A percentile compares a stretch with the other conserved stretches of the same genome.
These are phyloP conservation scores for Scomber japonicus DNA, from an alignment of 2,113 vertebrate species.

Conservation along the genomic window DNA sequence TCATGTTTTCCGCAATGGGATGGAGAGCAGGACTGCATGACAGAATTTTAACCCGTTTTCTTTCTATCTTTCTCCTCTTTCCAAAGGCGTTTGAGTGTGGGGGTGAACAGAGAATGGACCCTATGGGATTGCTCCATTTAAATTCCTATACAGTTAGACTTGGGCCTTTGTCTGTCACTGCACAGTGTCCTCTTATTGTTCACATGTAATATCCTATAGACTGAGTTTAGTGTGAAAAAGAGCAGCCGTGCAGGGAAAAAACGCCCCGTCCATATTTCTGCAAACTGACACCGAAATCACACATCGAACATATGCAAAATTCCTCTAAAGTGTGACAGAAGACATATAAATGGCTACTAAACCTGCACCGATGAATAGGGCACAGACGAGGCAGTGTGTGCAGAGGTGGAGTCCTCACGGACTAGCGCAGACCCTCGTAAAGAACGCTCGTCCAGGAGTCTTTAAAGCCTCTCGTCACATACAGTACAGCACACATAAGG, in stretches of 20 bases:
- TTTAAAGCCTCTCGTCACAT: conserved; percentile 44
- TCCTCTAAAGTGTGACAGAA: conserved; percentile 66
- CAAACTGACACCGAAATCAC: conserved; percentile 24
- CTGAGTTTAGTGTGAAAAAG: conserved; percentile 24
- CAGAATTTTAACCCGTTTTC: conserved; percentile 66
- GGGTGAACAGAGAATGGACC: conserved; percentile 64
- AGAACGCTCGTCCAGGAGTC: conserved; percentile 22
- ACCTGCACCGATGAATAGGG: conserved; percentile 42
- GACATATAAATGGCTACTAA: conserved; percentile 41
- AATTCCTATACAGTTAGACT: conserved; percentile 62
- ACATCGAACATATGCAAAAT: conserved; percentile 69
- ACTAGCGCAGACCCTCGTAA: conserved; percentile 35
- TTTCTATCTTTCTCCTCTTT: conserved; percentile 34
- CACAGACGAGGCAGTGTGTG: conserved; percentile 54
- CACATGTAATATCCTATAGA: conserved; percentile 31
- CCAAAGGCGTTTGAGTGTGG: conserved; percentile 47
- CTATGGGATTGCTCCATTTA: conserved; percentile 64
- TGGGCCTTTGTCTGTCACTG: conserved; percentile 40
- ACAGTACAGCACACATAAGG: conserved; percentile 27
- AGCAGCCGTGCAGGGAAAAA: conserved; percentile 13
- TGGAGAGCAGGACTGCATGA: conserved; percentile 68
- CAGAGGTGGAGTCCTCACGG: conserved; percentile 36
- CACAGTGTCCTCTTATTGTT: conserved; percentile 51
- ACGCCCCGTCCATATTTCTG: conserved; percentile 5
- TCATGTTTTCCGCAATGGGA: conserved; percentile 81